Evolutionary conservation across 2,888 invertebrate genomes (phyloP).

Genomic region (Orthonevra nobilis): DNA sequence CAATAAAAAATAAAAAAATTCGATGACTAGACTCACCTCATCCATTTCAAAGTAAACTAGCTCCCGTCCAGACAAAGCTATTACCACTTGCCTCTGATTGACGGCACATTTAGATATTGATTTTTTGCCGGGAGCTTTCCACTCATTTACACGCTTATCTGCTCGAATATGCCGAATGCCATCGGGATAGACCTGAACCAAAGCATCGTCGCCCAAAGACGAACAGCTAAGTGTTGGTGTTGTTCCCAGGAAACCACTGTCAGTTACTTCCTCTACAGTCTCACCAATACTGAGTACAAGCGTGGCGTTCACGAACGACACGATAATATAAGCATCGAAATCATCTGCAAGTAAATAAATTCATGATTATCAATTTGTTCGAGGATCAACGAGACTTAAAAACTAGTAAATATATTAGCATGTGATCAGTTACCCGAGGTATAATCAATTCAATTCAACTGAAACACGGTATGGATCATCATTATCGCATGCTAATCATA

Average conservation of each 20-base stretch:
- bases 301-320: constrained; percentile 98
- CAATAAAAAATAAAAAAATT: no score
- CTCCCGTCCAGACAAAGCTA: constrained; percentile 98
- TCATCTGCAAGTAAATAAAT: constrained; percentile 88
- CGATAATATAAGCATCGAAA: constrained; percentile 99
- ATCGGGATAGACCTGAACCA: constrained; percentile 99
- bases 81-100: constrained; percentile 98
- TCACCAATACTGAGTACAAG: constrained; percentile 99
- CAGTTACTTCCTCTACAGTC: constrained; percentile 99
- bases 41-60: constrained; percentile 99
- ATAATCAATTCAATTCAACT: constrained; percentile 83
- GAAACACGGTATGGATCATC: constrained; percentile 83
- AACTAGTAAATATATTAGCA: constrained; percentile 67
- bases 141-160: constrained; percentile 98
- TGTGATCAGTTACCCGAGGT: constrained; percentile 78
- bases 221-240: constrained; percentile 99
- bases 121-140: constrained; percentile 99
- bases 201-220: constrained; percentile 97
- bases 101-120: constrained; percentile 98
- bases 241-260: constrained; percentile 99
- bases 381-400: background rate
- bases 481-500: constrained; percentile 75
- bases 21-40: constrained; percentile 85
- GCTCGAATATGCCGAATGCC: constrained; percentile 99
- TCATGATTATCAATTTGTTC: background rate